Conservation (phyloP, 1,140 invertebrate genomes). For the Atta cephalotes region DNA sequence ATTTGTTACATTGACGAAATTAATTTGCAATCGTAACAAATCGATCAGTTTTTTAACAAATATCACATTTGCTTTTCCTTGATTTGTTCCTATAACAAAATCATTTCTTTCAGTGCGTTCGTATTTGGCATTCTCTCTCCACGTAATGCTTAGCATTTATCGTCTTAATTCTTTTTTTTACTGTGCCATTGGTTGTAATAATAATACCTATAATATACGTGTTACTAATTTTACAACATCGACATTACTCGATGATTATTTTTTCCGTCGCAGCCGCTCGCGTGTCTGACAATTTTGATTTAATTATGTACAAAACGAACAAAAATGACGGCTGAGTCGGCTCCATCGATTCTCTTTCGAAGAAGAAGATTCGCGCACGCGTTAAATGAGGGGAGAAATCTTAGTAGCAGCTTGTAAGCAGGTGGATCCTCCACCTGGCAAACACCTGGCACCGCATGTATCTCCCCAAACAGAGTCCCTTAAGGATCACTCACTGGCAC, state of each 20-base stretch:
- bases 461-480: conserved; percentile 61
- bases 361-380: conserved; percentile 73
- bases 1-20: too few species aligned
- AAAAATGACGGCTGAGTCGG: not conserved
- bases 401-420: conserved; percentile 82
- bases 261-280: not conserved
- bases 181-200: too few species aligned
- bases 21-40: too few species aligned
- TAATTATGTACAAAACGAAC: conserved; percentile 36
- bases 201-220: too few species aligned
- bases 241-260: not conserved
- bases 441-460: conserved; percentile 78
- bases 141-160: too few species aligned
- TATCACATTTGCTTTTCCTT: too few species aligned
- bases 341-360: conserved; percentile 66
- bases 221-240: too few species aligned
- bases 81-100: too few species aligned
- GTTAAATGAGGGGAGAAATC: conserved; percentile 73
- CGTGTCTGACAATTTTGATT: conserved; percentile 22
- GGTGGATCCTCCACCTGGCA: conserved; percentile 84
- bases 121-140: too few species aligned
- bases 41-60: too few species aligned
- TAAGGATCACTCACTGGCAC: conserved; percentile 40
- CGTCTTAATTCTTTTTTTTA: too few species aligned
- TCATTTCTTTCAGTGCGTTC: too few species aligned